A percentile compares a stretch with the other conserved stretches of the same genome.
Conservation (phyloP, 1,140 invertebrate genomes). For the Drosophila virilis region DNA sequence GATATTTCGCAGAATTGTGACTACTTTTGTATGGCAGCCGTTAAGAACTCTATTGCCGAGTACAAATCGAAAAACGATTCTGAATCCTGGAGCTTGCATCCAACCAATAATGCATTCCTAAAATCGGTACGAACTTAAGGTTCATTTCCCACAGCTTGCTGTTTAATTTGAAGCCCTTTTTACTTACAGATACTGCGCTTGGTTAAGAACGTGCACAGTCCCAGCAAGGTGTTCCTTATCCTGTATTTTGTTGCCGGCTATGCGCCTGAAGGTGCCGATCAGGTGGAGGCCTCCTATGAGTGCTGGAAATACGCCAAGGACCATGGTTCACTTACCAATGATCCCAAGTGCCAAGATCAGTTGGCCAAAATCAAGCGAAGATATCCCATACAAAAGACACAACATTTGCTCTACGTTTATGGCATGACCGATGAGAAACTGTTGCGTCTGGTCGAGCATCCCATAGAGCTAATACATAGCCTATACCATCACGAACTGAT, state of each 20-base stretch:
- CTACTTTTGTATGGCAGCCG: conserved; percentile 80
- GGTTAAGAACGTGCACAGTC: conserved; percentile 62
- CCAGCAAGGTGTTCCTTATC: conserved; percentile 70
- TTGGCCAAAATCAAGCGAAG: conserved; percentile 85
- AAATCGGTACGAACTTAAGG: conserved; percentile 55
- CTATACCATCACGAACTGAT: conserved; percentile 86
- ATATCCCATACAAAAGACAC: conserved; percentile 86
- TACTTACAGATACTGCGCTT: conserved; percentile 63
- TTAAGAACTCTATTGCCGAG: conserved; percentile 79
- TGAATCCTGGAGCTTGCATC: conserved; percentile 75
- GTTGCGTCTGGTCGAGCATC: conserved; percentile 85
- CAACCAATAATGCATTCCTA: conserved; percentile 82
- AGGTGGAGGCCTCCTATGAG: conserved; percentile 86
- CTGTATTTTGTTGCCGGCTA: conserved; percentile 78
- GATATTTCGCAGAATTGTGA: conserved; percentile 70
- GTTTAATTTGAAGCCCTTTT: conserved; percentile 4
- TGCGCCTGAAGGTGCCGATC: conserved; percentile 85
- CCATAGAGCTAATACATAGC: conserved; percentile 85
- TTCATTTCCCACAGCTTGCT: neutral
- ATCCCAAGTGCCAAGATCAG: conserved; percentile 84
- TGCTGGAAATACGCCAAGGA: conserved; percentile 86
- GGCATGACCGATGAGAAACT: conserved; percentile 86
- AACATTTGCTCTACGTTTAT: conserved; percentile 86
- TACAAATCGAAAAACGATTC: conserved; percentile 72
- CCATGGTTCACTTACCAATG: conserved; percentile 83